Percentiles rank a stretch among this genome's conserved stretches.
These are phyloP conservation scores for Heterotilapia buettikoferi DNA, from an alignment of 2,113 vertebrate species.

Conservation along the genomic window DNA sequence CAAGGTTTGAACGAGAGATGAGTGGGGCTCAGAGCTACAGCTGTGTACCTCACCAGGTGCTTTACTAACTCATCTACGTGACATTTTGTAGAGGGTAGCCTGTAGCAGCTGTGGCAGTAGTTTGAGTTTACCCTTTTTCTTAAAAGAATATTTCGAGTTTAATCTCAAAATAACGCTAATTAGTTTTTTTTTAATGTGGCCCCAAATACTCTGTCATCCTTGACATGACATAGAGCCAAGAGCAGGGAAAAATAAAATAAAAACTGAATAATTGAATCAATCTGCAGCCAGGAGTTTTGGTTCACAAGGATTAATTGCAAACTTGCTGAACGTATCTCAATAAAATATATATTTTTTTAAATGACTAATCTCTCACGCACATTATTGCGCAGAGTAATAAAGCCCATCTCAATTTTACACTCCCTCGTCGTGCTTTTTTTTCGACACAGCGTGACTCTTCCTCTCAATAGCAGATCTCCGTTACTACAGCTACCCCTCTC, in stretches of 20 bases:
- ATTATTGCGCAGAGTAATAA: not conserved
- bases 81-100: not conserved
- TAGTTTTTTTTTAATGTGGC: not conserved
- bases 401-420: not conserved
- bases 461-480: slow-evolving; percentile 24
- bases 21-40: not conserved
- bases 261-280: not conserved
- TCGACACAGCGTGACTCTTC: not conserved
- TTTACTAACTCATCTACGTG: not conserved
- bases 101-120: not conserved
- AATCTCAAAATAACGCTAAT: not conserved
- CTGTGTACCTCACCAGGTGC: not conserved
- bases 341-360: not conserved
- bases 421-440: not conserved
- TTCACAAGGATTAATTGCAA: not conserved
- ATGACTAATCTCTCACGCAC: not conserved
- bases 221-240: not conserved
- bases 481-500: slow-evolving; percentile 22
- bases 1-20: not conserved
- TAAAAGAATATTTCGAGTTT: not conserved
- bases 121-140: not conserved
- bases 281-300: not conserved
- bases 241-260: not conserved
- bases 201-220: not conserved
- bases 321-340: not conserved